These are phyloP conservation scores for Prosapia bicincta DNA, from an alignment of 2,888 invertebrate species.

Conservation along the genomic window DNA sequence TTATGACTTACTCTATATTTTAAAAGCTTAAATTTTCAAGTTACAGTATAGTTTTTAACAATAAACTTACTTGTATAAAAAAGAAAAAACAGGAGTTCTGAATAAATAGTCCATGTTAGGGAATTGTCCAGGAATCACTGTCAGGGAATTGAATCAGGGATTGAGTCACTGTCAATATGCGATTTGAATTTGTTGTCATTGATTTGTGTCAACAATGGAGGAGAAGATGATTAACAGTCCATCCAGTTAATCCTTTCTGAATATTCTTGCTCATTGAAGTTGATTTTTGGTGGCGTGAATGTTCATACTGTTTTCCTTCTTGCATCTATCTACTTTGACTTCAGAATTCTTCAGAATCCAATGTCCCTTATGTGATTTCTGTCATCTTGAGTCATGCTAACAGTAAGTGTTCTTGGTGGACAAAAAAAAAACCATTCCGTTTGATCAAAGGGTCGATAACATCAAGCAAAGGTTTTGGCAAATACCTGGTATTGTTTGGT, in stretches of 20 bases:
- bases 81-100: too few relatives aligned
- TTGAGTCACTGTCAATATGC: too few relatives aligned
- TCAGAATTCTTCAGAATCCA: not conserved
- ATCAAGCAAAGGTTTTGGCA: slow-evolving; percentile 3
- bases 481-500: slow-evolving; percentile 8
- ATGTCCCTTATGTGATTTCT: not conserved
- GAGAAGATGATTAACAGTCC: too few relatives aligned
- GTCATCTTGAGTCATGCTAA: slow-evolving; percentile 9
- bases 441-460: slow-evolving; percentile 7
- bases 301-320: too few relatives aligned
- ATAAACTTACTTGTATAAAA: too few relatives aligned
- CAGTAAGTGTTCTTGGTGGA: slow-evolving; percentile 3
- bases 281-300: too few relatives aligned
- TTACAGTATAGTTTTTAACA: too few relatives aligned
- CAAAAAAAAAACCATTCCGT: slow-evolving; percentile 12
- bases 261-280: not conserved
- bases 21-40: too few relatives aligned
- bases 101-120: too few relatives aligned
- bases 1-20: not conserved
- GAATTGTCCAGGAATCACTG: not conserved
- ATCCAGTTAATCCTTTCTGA: slow-evolving; percentile 2
- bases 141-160: not conserved
- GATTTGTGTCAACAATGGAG: too few relatives aligned
- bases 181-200: too few relatives aligned
- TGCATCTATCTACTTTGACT: too few relatives aligned